A percentile compares a stretch with the other conserved stretches of the same genome.
Conservation (phyloP, 2,113 vertebrate species). For the Pseudorectes ferrugineus region DNA sequence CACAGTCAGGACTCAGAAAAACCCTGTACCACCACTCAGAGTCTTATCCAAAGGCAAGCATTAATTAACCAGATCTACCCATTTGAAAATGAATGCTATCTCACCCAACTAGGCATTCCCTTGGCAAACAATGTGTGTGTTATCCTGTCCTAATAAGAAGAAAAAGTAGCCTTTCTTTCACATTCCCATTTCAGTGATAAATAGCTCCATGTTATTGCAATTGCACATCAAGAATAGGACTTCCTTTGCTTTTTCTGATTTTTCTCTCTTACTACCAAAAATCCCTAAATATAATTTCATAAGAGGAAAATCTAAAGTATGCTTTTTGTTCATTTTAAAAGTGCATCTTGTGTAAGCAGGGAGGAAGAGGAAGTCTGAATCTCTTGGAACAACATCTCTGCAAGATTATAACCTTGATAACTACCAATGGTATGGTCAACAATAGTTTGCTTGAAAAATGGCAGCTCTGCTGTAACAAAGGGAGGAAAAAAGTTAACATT, state of each 20-base stretch:
- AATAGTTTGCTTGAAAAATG: slow-evolving; percentile 9
- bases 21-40: neutral
- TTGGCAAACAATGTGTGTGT: neutral
- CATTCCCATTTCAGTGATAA: neutral
- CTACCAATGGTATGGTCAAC: neutral
- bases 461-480: neutral
- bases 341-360: neutral
- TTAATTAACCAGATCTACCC: neutral
- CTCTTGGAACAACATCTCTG: neutral
- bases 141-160: neutral
- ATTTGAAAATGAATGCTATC: neutral
- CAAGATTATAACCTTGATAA: neutral
- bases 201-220: neutral
- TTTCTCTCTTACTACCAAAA: neutral
- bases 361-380: neutral
- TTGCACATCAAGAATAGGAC: neutral
- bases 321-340: neutral
- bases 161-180: neutral
- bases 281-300: neutral
- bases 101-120: neutral
- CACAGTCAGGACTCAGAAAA: neutral
- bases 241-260: neutral
- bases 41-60: neutral
- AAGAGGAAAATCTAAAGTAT: neutral
- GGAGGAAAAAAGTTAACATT: slow-evolving; percentile 26